Evolutionary conservation across 2,888 invertebrate genomes (phyloP).

Genomic region (Melanchra persicariae): DNA sequence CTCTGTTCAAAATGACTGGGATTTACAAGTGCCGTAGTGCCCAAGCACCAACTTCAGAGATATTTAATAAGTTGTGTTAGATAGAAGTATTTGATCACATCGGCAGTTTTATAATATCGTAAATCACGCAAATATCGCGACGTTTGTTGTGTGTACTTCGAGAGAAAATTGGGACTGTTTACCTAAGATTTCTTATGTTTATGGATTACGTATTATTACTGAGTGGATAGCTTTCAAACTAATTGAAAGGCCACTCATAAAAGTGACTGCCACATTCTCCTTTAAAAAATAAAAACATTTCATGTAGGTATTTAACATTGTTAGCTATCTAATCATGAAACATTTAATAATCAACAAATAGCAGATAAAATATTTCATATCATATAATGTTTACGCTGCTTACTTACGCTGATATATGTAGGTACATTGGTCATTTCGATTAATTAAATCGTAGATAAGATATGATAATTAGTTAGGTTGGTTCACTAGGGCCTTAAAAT

Average conservation of each 20-base stretch:
- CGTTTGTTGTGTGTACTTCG: not conserved
- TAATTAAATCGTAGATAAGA: constrained; percentile 21
- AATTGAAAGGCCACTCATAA: not conserved
- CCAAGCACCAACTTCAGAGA: no score
- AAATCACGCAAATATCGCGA: no score
- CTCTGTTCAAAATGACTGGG: not conserved
- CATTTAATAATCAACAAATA: constrained; percentile 10
- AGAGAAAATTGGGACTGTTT: not conserved
- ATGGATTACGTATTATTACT: not conserved
- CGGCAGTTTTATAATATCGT: not conserved
- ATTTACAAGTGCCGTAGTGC: not conserved
- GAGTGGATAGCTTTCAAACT: not conserved
- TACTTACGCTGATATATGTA: constrained; percentile 16
- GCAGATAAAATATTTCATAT: constrained; percentile 8
- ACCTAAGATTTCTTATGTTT: not conserved
- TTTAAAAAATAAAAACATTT: not conserved
- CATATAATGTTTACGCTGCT: constrained; percentile 10
- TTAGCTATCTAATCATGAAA: constrained; percentile 19
- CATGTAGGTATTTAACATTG: not conserved
- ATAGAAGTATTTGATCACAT: not conserved
- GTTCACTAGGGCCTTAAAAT: not conserved
- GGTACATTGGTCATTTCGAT: constrained; percentile 5
- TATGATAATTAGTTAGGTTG: constrained; percentile 6
- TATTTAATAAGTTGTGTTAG: no score
- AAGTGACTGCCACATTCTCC: not conserved